Conservation (phyloP, 1,140 invertebrate species). For the Pomacea maculata region DNA sequence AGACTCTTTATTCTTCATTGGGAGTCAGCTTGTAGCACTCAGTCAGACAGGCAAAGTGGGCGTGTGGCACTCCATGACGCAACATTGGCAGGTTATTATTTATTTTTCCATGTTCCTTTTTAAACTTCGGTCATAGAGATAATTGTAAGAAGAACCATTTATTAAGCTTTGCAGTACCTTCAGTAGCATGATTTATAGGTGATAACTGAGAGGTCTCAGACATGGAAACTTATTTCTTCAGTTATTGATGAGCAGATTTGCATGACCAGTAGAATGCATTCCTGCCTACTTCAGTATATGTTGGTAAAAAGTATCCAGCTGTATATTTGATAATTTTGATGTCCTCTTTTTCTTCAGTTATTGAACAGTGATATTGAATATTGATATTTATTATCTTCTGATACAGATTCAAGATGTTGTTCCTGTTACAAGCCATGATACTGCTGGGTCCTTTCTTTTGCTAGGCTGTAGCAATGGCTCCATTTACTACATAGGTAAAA, state of each 20-base stretch:
- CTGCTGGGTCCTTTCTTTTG: constrained; percentile 92
- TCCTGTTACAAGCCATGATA: constrained; percentile 94
- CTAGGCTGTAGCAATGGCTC: constrained; percentile 95
- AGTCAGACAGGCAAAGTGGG: constrained; percentile 95
- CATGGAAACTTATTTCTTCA: not conserved
- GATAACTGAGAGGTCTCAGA: not conserved
- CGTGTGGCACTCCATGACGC: constrained; percentile 98
- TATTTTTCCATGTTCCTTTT: not conserved
- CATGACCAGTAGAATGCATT: too few relatives aligned
- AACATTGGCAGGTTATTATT: constrained; percentile 81
- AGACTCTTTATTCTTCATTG: constrained; percentile 97
- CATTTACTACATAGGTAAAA: constrained; percentile 93
- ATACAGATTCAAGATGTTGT: constrained; percentile 91
- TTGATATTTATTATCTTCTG: not conserved
- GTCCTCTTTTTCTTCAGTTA: too few relatives aligned
- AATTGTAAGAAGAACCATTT: too few relatives aligned
- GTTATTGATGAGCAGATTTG: too few relatives aligned
- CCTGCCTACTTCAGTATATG: too few relatives aligned
- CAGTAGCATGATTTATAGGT: not conserved
- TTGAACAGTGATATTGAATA: too few relatives aligned
- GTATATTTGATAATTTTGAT: too few relatives aligned
- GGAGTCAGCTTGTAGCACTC: constrained; percentile 93
- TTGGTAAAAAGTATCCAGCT: too few relatives aligned
- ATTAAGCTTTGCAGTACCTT: too few relatives aligned
- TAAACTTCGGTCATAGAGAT: not conserved